A percentile compares a stretch with the other conserved stretches of the same genome.
These are phyloP conservation scores for Melieria crassipennis DNA, from an alignment of 2,888 invertebrate species.

Conservation along the genomic window DNA sequence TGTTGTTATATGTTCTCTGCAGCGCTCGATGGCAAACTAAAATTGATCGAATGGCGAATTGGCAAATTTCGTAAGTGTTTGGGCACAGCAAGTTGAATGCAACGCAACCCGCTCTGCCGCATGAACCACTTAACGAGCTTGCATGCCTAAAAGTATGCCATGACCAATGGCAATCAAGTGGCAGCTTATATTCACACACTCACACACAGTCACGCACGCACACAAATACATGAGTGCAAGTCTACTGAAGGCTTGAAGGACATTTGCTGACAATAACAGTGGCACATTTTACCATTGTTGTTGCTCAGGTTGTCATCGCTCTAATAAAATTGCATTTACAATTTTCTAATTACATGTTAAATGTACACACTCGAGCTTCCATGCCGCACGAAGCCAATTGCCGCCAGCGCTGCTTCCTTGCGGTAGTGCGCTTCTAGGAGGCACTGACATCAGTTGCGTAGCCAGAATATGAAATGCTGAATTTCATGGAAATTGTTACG, in stretches of 20 bases:
- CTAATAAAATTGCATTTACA: too few species aligned
- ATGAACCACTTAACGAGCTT: background rate
- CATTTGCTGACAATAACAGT: too few species aligned
- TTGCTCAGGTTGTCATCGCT: too few species aligned
- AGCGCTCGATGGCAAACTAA: slow-evolving; percentile 14
- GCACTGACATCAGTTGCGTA: too few species aligned
- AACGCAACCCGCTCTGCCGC: too few species aligned
- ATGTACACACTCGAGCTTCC: background rate
- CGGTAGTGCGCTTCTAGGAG: too few species aligned
- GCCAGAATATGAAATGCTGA: too few species aligned
- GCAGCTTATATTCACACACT: background rate
- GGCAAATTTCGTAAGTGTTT: slow-evolving; percentile 1
- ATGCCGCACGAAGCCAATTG: too few species aligned
- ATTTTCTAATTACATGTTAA: background rate
- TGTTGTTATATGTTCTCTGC: slow-evolving; percentile 7
- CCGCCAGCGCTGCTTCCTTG: too few species aligned
- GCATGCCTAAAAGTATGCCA: slow-evolving; percentile 19
- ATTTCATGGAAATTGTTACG: too few species aligned
- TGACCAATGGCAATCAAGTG: background rate
- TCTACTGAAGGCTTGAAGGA: background rate
- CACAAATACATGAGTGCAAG: background rate
- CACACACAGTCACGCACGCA: slow-evolving; percentile 6
- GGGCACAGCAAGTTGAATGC: too few species aligned
- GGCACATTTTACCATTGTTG: too few species aligned
- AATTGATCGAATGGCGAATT: slow-evolving; percentile 20